A percentile compares a stretch with the other conserved stretches of the same genome.
These are phyloP conservation scores for Caenorhabditis virilis DNA, from an alignment of 2,888 invertebrate species.

Conservation along the genomic window DNA sequence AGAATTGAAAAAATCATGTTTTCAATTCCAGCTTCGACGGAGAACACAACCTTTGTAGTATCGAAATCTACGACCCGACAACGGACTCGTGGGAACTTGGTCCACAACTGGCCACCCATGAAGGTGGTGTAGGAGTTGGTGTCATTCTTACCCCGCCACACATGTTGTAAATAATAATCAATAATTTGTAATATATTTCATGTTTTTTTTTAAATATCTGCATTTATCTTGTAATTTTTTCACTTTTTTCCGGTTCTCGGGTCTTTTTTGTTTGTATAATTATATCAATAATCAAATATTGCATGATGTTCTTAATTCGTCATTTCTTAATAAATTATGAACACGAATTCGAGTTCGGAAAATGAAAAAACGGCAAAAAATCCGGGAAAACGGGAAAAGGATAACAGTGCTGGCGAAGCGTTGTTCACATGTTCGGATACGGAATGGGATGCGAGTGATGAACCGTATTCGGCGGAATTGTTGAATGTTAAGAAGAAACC, in stretches of 20 bases:
- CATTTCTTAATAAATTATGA: too few species aligned
- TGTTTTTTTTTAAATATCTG: too few species aligned
- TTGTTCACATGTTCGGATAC: slow-evolving; percentile 41
- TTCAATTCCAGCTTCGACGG: slow-evolving; percentile 71
- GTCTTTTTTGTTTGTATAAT: too few species aligned
- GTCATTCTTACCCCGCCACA: slow-evolving; percentile 75
- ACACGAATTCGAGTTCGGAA: too few species aligned
- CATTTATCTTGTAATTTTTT: too few species aligned
- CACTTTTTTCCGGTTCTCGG: too few species aligned
- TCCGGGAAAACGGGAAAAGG: too few species aligned
- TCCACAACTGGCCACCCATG: slow-evolving; percentile 75
- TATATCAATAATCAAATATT: too few species aligned
- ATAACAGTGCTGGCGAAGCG: slow-evolving; percentile 46
- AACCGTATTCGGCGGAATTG: slow-evolving; percentile 49
- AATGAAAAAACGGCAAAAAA: too few species aligned
- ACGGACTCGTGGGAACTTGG: slow-evolving; percentile 72
- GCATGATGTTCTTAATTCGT: too few species aligned
- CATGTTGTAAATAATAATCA: slow-evolving; percentile 13
- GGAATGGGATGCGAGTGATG: slow-evolving; percentile 49
- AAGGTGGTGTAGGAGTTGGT: slow-evolving; percentile 87
- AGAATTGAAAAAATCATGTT: not conserved
- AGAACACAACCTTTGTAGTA: slow-evolving; percentile 80
- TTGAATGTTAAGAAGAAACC: slow-evolving; percentile 55
- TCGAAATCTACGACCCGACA: slow-evolving; percentile 81
- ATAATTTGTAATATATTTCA: too few species aligned